Evolutionary conservation across 2,113 vertebrate genomes (phyloP), one percentile per base, ranked within the genome.

Genomic region (Pelecanus crispus): DNA sequence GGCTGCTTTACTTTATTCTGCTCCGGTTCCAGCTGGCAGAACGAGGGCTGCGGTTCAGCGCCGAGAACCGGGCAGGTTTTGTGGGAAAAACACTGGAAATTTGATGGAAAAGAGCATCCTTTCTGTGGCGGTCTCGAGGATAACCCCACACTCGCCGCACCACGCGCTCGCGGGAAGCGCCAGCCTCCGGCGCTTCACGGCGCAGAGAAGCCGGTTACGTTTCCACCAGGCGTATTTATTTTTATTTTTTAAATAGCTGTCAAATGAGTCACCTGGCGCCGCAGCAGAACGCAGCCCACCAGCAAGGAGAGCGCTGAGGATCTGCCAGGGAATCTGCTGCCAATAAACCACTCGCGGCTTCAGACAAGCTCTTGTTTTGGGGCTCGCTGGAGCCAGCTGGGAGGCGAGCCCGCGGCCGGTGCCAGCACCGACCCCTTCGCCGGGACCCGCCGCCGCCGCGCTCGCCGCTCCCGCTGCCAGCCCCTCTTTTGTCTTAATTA

Each of bases 251-350:
- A 34, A 90, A 88, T 81, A 38, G 86, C 90, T 94, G 93, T 74
- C 49, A 80, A 56, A 53, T 91, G 97, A 97, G 93, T 79, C 47
- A 63, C 86, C 70, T 84, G 97, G 96, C 94, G 72, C 29, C 12
- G 78, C 50, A n/a, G 88, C 81, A 22, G 44, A 34, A 68, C 14
- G 6, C 93, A 95, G 62, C 97, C 96, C 97, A 83, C 85, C 24
- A 68, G 58, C 12, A 47, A 89, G 94, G 86, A 88, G 82, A 67
- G 85, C 42, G 45, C 91, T 15, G 80, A 32, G 45, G 95, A 59
- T 2, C 86, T 82, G 49, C 92, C 89, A 49, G 97, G 47, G 50
- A 53, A 34, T 3, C 49, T 4, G 14, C 72, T 87, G 95, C 97
- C 97, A 96, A 32, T 19, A n/a, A 29, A 49, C 71, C 70, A 7